Percentiles rank a stretch among this genome's conserved stretches.
phyloP scores from a whole-genome alignment of 1,140 invertebrate species.

The Hylyphantes graminicola region DNA sequence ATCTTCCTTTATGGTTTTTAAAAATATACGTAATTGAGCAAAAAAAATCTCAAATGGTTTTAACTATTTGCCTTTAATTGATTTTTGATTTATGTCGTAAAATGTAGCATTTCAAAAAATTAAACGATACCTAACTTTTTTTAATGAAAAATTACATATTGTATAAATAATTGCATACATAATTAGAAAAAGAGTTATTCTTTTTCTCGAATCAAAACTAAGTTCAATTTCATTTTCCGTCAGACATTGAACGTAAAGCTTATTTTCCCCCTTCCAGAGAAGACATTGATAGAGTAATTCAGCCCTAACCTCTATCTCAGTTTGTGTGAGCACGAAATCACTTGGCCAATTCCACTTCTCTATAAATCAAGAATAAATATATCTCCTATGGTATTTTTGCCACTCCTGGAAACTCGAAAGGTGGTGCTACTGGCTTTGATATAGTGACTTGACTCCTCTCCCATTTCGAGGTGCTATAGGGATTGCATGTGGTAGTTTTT shows the following conservation, averaged over 20 bases:
- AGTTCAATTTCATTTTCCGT: background rate
- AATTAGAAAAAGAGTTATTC: too few species aligned
- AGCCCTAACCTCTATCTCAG: constrained; percentile 6
- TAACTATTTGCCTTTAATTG: too few species aligned
- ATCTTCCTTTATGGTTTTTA: too few species aligned
- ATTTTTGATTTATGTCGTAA: background rate
- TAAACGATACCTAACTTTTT: background rate
- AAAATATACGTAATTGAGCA: too few species aligned
- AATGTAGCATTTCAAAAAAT: background rate
- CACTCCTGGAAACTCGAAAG: constrained; percentile 26
- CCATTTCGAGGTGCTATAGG: constrained; percentile 13
- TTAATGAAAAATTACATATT: background rate
- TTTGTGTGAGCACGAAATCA: constrained; percentile 31
- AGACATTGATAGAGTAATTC: constrained; percentile 39
- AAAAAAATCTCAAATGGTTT: too few species aligned
- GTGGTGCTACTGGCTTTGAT: constrained; percentile 41
- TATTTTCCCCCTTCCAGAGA: background rate
- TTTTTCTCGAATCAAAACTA: background rate
- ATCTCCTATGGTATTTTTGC: constrained; percentile 34
- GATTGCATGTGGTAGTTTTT: constrained; percentile 21
- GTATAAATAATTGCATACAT: background rate
- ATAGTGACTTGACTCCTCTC: constrained; percentile 45
- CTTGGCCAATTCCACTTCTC: constrained; percentile 31
- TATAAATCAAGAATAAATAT: constrained; percentile 52
- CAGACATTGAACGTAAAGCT: background rate